Percentiles rank a stretch among this genome's conserved stretches.
Conservation (phyloP, 2,888 invertebrate genomes). For the Invenusta paracnida region DNA sequence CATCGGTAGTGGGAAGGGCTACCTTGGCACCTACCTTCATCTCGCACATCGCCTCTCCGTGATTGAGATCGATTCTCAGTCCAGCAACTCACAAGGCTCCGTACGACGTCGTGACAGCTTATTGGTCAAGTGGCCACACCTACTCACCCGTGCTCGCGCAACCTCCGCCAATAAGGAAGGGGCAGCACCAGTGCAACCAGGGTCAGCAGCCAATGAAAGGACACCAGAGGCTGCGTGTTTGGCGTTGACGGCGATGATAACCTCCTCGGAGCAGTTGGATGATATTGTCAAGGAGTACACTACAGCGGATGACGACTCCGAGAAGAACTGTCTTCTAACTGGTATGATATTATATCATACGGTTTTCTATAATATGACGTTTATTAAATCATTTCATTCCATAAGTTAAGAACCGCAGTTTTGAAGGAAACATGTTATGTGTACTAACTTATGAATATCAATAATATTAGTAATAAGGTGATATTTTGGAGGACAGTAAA, state of each 20-base stretch:
- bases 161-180: background rate
- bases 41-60: constrained; percentile 71
- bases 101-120: constrained; percentile 56
- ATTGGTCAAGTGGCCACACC: background rate
- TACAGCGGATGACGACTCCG: too few relatives aligned
- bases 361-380: too few relatives aligned
- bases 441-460: too few relatives aligned
- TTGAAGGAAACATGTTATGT: too few relatives aligned
- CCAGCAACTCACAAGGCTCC: constrained; percentile 69
- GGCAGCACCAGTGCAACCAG: background rate
- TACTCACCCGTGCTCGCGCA: background rate
- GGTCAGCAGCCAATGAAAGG: background rate
- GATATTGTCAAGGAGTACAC: background rate
- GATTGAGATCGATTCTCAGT: constrained; percentile 75
- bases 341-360: too few relatives aligned
- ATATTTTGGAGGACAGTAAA: too few relatives aligned
- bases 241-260: background rate
- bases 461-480: too few relatives aligned
- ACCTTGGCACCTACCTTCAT: constrained; percentile 72
- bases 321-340: background rate
- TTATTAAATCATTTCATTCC: too few relatives aligned
- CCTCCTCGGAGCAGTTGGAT: background rate
- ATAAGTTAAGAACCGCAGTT: too few relatives aligned
- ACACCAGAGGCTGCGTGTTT: background rate
- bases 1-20: constrained; percentile 83